These are phyloP conservation scores for Rambutsinella grinnellia DNA, from an alignment of 2,888 invertebrate genomes.

Conservation along the genomic window DNA sequence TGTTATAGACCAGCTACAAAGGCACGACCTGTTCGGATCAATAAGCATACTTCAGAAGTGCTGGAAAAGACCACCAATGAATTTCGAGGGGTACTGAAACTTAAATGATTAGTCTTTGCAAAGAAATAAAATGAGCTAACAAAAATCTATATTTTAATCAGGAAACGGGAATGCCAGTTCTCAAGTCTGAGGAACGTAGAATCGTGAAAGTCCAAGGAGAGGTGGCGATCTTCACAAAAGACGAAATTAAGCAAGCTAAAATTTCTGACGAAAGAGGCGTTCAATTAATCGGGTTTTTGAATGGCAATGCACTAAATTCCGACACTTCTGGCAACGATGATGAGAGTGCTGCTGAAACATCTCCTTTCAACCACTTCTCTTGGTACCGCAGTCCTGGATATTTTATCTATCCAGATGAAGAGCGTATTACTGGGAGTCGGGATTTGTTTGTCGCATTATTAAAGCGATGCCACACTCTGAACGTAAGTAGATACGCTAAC, in stretches of 20 bases:
- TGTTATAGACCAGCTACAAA: constrained; percentile 50
- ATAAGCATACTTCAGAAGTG: constrained; percentile 48
- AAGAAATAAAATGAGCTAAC: too few relatives aligned
- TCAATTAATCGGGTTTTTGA: constrained; percentile 54
- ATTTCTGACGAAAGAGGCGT: constrained; percentile 52
- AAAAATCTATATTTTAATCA: too few relatives aligned
- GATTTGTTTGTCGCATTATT: constrained; percentile 59
- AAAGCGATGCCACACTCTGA: constrained; percentile 52
- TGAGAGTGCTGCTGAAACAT: neutral
- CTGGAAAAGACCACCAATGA: constrained; percentile 44
- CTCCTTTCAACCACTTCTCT: constrained; percentile 40
- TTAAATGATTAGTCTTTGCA: neutral
- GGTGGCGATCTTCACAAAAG: constrained; percentile 44
- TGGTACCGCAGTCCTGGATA: constrained; percentile 58
- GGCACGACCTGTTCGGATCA: constrained; percentile 41
- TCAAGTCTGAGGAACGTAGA: constrained; percentile 60
- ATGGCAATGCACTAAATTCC: neutral
- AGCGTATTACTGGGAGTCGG: constrained; percentile 58
- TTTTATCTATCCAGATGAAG: constrained; percentile 64
- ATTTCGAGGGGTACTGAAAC: constrained; percentile 25
- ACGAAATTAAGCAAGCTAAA: constrained; percentile 51
- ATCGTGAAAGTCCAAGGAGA: constrained; percentile 49
- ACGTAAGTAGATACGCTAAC: constrained; percentile 46
- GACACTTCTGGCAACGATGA: neutral
- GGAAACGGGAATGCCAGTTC: constrained; percentile 59